A percentile compares a stretch with the other conserved stretches of the same genome.
These are phyloP conservation scores for Danio jaintianensis DNA, from an alignment of 2,797 vertebrate species.

Conservation along the genomic window DNA sequence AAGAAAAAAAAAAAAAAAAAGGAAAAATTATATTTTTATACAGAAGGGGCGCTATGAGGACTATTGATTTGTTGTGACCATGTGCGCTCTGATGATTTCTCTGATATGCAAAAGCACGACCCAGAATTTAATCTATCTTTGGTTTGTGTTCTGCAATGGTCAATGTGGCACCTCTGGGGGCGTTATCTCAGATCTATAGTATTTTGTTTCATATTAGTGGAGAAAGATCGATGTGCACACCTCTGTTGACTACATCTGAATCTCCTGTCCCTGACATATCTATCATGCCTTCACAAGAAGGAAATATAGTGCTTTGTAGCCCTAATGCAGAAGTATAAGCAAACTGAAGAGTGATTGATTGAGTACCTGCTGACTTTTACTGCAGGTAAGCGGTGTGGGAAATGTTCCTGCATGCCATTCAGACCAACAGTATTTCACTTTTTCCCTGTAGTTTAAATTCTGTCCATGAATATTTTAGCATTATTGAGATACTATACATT, in stretches of 20 bases:
- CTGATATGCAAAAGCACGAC: not conserved
- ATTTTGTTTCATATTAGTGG: not conserved
- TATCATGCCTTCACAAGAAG: not conserved
- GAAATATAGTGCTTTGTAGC: not conserved
- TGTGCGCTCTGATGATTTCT: not conserved
- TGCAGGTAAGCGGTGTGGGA: not conserved
- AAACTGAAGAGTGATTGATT: not conserved
- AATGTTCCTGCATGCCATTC: not conserved
- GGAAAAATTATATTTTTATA: no score
- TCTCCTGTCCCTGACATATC: not conserved
- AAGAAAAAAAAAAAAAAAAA: no score
- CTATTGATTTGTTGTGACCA: constrained; percentile 9
- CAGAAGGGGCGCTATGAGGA: not conserved
- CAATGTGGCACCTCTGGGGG: not conserved
- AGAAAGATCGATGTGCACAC: constrained; percentile 6
- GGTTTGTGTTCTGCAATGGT: not conserved
- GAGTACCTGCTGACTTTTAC: not conserved
- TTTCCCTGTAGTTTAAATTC: not conserved
- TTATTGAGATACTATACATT: no score
- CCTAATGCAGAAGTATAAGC: not conserved
- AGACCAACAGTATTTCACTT: not conserved
- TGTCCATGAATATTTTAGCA: not conserved
- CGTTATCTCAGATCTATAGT: constrained; percentile 6
- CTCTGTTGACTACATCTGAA: not conserved
- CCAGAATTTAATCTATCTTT: not conserved